Conservation (phyloP, 1,140 invertebrate genomes). For the Rhyacophila brunnea region DNA sequence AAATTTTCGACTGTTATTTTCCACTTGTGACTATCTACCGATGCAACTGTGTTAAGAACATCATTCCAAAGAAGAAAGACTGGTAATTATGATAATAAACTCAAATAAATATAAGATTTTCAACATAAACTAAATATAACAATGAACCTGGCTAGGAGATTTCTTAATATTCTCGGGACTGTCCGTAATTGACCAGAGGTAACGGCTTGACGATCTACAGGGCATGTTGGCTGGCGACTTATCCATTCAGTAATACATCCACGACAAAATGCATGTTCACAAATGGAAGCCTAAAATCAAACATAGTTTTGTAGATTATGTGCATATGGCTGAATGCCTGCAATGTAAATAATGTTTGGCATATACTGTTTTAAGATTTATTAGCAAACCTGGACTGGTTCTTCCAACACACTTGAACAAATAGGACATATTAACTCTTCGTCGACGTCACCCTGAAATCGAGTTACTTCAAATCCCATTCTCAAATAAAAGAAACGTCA, state of each 20-base stretch:
- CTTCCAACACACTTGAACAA: constrained; percentile 86
- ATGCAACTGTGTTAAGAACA: too few relatives aligned
- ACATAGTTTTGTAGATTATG: not conserved
- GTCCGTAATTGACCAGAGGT: constrained; percentile 83
- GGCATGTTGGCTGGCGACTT: constrained; percentile 87
- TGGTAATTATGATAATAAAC: too few relatives aligned
- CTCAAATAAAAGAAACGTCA: not conserved
- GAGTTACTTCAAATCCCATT: constrained; percentile 87
- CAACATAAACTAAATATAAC: too few relatives aligned
- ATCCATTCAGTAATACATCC: constrained; percentile 95
- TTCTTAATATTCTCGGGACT: constrained; percentile 88
- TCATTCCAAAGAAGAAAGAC: too few relatives aligned
- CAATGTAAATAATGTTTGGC: not conserved
- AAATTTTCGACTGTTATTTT: too few relatives aligned
- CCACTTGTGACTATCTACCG: too few relatives aligned
- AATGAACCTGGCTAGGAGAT: constrained; percentile 75
- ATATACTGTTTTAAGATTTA: not conserved
- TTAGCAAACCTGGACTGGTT: constrained; percentile 76
- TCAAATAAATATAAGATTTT: too few relatives aligned
- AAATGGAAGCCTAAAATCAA: constrained; percentile 78
- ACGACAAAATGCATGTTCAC: constrained; percentile 94
- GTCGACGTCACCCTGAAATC: constrained; percentile 88
- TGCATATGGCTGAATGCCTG: constrained; percentile 1
- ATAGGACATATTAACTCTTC: constrained; percentile 91
- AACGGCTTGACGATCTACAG: constrained; percentile 86